Evolutionary conservation across 2,113 vertebrate genomes (phyloP).

Genomic region (Eulacestoma nigropectus): DNA sequence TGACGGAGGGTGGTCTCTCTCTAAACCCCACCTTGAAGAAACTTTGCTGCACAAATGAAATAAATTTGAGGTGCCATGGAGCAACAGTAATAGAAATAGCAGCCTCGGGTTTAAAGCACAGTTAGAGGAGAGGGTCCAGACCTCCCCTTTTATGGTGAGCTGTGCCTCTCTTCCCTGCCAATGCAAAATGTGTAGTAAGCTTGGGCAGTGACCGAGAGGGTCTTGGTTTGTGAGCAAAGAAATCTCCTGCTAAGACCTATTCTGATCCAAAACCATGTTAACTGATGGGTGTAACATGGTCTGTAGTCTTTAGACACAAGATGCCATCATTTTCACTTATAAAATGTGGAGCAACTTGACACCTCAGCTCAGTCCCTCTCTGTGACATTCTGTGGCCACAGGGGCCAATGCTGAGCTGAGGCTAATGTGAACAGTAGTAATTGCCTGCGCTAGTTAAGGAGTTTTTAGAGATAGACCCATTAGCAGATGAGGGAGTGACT

Average conservation of each 20-base stretch:
- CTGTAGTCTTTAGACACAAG: not conserved
- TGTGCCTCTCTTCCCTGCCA: not conserved
- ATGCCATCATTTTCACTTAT: not conserved
- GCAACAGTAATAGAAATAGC: not conserved
- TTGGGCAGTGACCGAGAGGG: not conserved
- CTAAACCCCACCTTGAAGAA: not conserved
- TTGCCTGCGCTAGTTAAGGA: not conserved
- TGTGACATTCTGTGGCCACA: not conserved
- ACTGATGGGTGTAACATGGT: not conserved
- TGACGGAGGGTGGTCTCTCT: not conserved
- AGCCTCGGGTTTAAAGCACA: not conserved
- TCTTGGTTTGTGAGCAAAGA: not conserved
- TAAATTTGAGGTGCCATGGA: not conserved
- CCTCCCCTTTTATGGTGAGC: not conserved
- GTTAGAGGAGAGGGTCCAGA: not conserved
- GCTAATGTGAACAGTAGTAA: not conserved
- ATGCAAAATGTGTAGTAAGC: accelerated
- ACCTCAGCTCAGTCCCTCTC: not conserved
- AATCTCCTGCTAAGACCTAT: not conserved
- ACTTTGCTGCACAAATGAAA: not conserved
- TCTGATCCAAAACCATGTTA: not conserved
- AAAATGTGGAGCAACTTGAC: not conserved
- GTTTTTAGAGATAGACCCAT: not conserved
- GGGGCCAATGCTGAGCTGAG: not conserved
- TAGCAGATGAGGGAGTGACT: not conserved